Evolutionary conservation across 2,113 vertebrate genomes (phyloP).

Genomic region (Mesitornis unicolor): DNA sequence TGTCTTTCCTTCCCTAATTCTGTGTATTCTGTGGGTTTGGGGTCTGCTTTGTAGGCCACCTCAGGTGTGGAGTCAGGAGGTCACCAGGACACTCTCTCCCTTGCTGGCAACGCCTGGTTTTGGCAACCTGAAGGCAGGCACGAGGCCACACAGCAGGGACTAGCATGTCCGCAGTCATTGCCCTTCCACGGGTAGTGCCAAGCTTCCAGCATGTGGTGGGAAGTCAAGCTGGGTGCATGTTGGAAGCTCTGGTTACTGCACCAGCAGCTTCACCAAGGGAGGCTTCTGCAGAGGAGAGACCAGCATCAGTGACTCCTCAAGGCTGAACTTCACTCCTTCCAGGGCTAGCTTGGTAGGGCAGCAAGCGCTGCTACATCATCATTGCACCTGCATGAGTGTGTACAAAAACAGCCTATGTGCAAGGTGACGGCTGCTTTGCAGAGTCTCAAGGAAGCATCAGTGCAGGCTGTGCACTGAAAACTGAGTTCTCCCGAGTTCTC

Average conservation of each 20-base stretch:
- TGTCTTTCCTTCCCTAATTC: no score
- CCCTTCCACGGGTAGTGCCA: accelerated
- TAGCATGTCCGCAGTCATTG: accelerated
- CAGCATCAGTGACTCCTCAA: accelerated
- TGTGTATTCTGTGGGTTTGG: accelerated
- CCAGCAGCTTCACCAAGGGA: neutral
- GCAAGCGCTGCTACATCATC: accelerated
- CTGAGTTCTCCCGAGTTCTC: neutral
- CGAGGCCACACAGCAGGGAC: accelerated
- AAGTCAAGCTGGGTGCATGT: accelerated
- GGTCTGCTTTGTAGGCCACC: accelerated
- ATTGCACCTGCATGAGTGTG: accelerated
- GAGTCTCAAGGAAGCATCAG: accelerated
- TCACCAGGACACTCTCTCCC: no score
- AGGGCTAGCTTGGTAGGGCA: neutral
- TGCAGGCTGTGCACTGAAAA: neutral
- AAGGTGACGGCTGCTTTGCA: neutral
- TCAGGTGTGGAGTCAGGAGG: accelerated
- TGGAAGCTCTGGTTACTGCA: neutral
- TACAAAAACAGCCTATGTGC: accelerated
- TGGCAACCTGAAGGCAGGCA: no score
- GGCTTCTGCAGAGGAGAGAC: neutral
- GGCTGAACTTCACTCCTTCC: neutral
- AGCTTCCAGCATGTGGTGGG: accelerated
- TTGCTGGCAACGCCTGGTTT: accelerated